Conservation (phyloP, 1,140 invertebrate species). For the Caenorhabditis latens region DNA sequence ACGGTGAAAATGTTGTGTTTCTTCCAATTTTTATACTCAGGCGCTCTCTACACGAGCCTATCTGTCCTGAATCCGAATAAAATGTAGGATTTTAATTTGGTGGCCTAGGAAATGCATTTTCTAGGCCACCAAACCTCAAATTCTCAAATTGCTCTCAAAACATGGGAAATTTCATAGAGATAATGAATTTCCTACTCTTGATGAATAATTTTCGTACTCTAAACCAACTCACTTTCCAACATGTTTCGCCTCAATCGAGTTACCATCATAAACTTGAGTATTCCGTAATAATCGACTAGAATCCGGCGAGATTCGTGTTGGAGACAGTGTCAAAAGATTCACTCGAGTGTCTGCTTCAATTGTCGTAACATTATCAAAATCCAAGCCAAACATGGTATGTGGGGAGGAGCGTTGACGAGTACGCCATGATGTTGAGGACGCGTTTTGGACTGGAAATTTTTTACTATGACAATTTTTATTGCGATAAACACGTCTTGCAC, state of each 20-base stretch:
- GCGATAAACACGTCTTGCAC: too few relatives aligned
- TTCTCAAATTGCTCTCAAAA: too few relatives aligned
- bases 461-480: neutral
- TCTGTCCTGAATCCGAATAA: too few relatives aligned
- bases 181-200: too few relatives aligned
- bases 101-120: too few relatives aligned
- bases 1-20: too few relatives aligned
- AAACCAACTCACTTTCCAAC: neutral
- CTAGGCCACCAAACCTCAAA: too few relatives aligned
- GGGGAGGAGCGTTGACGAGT: neutral
- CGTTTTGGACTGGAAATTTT: neutral
- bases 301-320: neutral
- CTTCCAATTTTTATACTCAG: too few relatives aligned
- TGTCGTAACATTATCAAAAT: neutral
- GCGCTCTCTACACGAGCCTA: too few relatives aligned
- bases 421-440: neutral
- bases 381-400: neutral
- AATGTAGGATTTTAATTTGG: neutral
- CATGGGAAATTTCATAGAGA: neutral
- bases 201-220: too few relatives aligned
- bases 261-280: neutral
- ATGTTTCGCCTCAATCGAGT: neutral
- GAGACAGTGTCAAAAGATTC: neutral
- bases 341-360: conserved; percentile 11
- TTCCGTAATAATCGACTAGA: neutral